Evolutionary conservation across 2,888 invertebrate species (phyloP), one percentile per base, ranked within the genome.

Genomic region (Hyles lineata): DNA sequence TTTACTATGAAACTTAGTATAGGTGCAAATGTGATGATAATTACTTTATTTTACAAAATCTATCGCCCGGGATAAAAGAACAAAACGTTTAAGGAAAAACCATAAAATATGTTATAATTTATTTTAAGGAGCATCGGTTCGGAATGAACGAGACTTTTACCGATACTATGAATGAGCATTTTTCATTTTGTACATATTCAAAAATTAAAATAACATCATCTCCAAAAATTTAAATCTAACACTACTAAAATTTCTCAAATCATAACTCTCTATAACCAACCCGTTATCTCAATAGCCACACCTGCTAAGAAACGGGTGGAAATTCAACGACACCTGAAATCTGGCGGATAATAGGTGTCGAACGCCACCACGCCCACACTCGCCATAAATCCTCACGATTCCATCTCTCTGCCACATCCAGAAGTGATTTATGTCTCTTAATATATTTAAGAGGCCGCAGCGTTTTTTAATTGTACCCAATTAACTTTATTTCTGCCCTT

Each of bases 401-500:
- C 9, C 43, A 72, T 23, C 71, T 72, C 74, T 15, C 70, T 74
- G 82, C 67, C 85, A 78, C 82, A 76, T 88, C 85, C 77, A 87
- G 86, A 17, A 59, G 61, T 72, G 71, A 80, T 83, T 78, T 84
- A 81, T 77, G 79, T 73, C 76, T 67, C 74, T 75, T 77, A 79
- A 84, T 84, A 88, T 83, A 86, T 86, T 87, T 87, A 82, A 83
- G 82, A 86, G 81, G 80, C 82, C 81, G 77, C 87, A 85, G 86
- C 85, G 81, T 87, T 88, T 90, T 90, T 88, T 90, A 89, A 90
- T 89, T 90, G 89, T 87, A 85, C 83, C 87, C 89, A 91, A 90
- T 91, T 91, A 90, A 89, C 85, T 87, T 89, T 84, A 87, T 87
- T 88, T 81, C 86, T 80, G 81, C 86, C 85, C 84, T 85, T 80